phyloP scores from a whole-genome alignment of 2,113 vertebrate genomes.

The Myiozetetes cayanensis region DNA sequence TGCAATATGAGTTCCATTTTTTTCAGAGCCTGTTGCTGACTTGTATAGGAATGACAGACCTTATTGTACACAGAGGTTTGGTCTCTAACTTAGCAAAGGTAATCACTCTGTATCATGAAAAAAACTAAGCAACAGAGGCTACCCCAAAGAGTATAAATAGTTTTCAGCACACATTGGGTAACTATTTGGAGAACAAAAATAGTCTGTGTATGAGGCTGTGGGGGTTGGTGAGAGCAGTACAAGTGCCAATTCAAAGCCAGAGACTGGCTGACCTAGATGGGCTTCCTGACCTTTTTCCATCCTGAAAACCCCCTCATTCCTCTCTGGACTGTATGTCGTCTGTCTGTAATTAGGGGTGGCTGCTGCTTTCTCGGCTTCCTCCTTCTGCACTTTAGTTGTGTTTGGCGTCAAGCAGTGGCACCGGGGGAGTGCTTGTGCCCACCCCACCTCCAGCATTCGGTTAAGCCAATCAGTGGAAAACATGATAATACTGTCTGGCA shows the following conservation, averaged over 20 bases:
- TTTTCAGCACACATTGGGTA: constrained; percentile 69
- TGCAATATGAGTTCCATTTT: neutral
- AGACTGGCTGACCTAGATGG: constrained; percentile 47
- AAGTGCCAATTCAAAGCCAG: constrained; percentile 66
- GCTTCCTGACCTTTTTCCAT: constrained; percentile 72
- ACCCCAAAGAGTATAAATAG: constrained; percentile 72
- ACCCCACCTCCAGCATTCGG: neutral
- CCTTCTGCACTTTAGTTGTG: constrained; percentile 63
- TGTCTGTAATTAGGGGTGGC: constrained; percentile 65
- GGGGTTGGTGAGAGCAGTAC: constrained; percentile 44
- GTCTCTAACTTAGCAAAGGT: constrained; percentile 57
- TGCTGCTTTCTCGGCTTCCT: constrained; percentile 69
- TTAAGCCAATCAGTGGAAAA: constrained; percentile 70
- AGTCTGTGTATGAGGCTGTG: constrained; percentile 49
- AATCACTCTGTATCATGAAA: constrained; percentile 51
- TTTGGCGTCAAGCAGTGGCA: constrained; percentile 57
- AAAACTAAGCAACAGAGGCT: constrained; percentile 61
- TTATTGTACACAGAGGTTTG: neutral
- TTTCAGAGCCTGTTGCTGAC: neutral
- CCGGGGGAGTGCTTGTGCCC: constrained; percentile 30
- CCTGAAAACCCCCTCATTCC: constrained; percentile 40
- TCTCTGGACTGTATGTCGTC: constrained; percentile 42
- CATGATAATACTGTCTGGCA: constrained; percentile 70
- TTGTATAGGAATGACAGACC: neutral
- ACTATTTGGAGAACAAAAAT: constrained; percentile 76